These are phyloP conservation scores for Ennomos fuscantarius DNA, from an alignment of 2,888 invertebrate species.

Conservation along the genomic window DNA sequence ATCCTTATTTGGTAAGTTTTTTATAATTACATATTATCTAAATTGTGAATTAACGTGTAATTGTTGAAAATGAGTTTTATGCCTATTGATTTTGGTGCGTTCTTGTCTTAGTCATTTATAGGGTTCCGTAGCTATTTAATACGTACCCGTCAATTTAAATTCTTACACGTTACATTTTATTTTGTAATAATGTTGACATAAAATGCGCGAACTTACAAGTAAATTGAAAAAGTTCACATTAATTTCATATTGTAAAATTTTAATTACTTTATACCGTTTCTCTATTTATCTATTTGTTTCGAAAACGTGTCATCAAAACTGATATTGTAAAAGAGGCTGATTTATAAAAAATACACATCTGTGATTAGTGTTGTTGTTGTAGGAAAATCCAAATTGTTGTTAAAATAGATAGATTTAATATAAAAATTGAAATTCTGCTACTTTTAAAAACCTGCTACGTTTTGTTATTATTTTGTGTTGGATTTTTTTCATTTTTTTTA, in stretches of 20 bases:
- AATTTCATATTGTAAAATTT: conserved; percentile 1
- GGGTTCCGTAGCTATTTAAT: too few relatives aligned
- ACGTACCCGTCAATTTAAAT: too few relatives aligned
- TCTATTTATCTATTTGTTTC: not conserved
- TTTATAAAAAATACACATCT: conserved; percentile 38
- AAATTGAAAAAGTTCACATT: not conserved
- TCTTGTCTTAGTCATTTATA: too few relatives aligned
- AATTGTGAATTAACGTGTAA: not conserved
- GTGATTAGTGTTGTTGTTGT: conserved; percentile 56
- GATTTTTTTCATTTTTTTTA: conserved; percentile 1
- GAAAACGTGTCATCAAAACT: conserved; percentile 14
- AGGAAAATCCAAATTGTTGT: conserved; percentile 47
- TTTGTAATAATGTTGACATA: too few relatives aligned
- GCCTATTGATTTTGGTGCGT: not conserved
- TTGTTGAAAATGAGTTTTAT: not conserved
- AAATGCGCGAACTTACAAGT: too few relatives aligned
- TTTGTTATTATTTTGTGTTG: too few relatives aligned
- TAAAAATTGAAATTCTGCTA: conserved; percentile 37
- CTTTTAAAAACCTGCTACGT: conserved; percentile 34
- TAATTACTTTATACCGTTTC: not conserved
- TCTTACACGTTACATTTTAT: too few relatives aligned
- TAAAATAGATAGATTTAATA: conserved; percentile 49
- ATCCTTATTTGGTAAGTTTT: conserved; percentile 13
- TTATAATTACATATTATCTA: not conserved
- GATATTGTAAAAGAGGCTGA: conserved; percentile 19